Evolutionary conservation across 1,140 invertebrate species (phyloP).

Genomic region (Reticulitermes speratus): DNA sequence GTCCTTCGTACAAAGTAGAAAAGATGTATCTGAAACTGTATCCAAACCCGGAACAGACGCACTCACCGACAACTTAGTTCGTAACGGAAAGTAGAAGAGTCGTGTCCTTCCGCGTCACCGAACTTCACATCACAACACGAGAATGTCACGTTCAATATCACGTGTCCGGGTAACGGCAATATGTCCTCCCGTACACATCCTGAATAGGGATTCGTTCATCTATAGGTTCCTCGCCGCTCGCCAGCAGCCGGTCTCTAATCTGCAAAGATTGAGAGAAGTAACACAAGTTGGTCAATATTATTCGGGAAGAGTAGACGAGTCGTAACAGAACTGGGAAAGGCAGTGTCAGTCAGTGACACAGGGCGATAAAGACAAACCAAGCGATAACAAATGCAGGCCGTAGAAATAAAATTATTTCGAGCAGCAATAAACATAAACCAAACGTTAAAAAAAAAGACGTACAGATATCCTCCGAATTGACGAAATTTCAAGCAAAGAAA

Average conservation of each 20-base stretch:
- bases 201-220: conserved; percentile 28
- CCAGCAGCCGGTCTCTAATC: conserved; percentile 30
- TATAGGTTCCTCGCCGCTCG: conserved; percentile 27
- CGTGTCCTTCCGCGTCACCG: neutral
- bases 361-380: no score
- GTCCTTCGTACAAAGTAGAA: neutral
- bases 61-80: neutral
- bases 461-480: no score
- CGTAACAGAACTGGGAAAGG: no score
- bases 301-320: no score
- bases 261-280: neutral
- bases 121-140: neutral
- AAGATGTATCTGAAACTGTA: neutral
- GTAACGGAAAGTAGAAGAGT: neutral
- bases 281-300: neutral
- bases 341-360: no score
- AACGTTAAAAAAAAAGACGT: no score
- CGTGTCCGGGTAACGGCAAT: conserved; percentile 34
- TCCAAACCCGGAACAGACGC: no score
- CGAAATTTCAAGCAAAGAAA: no score
- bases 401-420: no score
- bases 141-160: conserved; percentile 24
- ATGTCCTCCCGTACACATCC: conserved; percentile 34
- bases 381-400: no score
- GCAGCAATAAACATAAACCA: no score